Conservation (phyloP, 2,888 invertebrate species). For the Mythimna impura region DNA sequence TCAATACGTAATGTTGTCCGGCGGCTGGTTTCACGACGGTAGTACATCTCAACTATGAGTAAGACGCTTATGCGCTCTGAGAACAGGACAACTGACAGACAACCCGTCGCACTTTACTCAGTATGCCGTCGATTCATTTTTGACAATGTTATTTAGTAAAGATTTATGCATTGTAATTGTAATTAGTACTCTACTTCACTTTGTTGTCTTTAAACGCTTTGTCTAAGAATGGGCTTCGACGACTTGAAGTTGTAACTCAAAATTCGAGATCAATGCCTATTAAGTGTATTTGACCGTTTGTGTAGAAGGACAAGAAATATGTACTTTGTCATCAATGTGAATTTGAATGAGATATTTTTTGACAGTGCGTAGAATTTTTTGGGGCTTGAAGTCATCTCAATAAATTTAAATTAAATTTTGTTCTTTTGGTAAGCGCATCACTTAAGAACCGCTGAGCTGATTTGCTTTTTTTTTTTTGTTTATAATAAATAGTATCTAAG, state of each 20-base stretch:
- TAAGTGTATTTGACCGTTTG: slow-evolving; percentile 10
- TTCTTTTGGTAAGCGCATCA: not conserved
- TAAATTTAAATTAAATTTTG: not conserved
- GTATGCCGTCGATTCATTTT: slow-evolving; percentile 22
- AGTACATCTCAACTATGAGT: slow-evolving; percentile 44
- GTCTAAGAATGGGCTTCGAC: slow-evolving; percentile 12
- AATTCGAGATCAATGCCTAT: slow-evolving; percentile 37
- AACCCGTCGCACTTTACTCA: slow-evolving; percentile 24
- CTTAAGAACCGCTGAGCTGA: no score
- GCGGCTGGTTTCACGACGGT: slow-evolving; percentile 14
- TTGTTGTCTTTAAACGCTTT: slow-evolving; percentile 34
- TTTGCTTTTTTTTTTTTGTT: not conserved
- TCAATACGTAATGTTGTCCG: slow-evolving; percentile 36
- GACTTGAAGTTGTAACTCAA: slow-evolving; percentile 34
- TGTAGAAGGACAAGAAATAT: not conserved
- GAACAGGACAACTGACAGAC: slow-evolving; percentile 36
- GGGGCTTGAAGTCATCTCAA: not conserved
- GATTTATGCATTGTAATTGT: slow-evolving; percentile 47
- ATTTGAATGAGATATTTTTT: slow-evolving; percentile 1
- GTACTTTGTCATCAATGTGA: not conserved
- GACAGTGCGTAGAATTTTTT: not conserved
- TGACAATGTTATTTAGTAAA: slow-evolving; percentile 25
- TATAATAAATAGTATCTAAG: no score
- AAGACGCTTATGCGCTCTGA: slow-evolving; percentile 40
- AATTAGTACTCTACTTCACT: slow-evolving; percentile 48